Conservation (phyloP, 1,140 invertebrate species). For the Stegodyphus mimosarum region DNA sequence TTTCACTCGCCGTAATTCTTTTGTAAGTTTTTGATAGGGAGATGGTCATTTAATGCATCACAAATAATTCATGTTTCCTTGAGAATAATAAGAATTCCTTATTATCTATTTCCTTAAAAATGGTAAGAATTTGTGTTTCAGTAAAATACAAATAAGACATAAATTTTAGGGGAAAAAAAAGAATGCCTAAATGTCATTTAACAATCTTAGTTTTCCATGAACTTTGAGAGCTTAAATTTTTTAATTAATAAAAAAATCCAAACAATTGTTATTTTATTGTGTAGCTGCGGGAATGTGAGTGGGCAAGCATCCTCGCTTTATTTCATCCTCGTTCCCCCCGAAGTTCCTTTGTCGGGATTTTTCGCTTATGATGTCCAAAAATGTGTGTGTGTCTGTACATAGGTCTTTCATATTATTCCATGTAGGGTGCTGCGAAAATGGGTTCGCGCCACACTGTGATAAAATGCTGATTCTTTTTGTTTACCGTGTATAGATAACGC, state of each 20-base stretch:
- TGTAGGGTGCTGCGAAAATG: conserved; percentile 48
- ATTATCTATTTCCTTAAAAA: too few species aligned
- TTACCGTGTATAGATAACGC: conserved; percentile 39
- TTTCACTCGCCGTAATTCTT: too few species aligned
- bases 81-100: too few species aligned
- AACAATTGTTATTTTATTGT: not conserved
- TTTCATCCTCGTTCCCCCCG: too few species aligned
- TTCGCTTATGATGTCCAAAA: conserved; percentile 5
- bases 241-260: not conserved
- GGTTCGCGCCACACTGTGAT: conserved; percentile 57
- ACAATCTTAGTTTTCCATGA: not conserved
- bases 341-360: too few species aligned
- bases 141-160: too few species aligned
- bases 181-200: not conserved
- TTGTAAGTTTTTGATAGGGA: too few species aligned
- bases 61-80: too few species aligned
- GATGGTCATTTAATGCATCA: too few species aligned
- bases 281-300: not conserved
- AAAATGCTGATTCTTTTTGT: conserved; percentile 37
- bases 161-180: too few species aligned
- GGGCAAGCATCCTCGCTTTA: not conserved
- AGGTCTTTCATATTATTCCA: conserved; percentile 47
- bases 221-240: not conserved
- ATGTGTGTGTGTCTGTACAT: conserved; percentile 28
- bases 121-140: too few species aligned